Evolutionary conservation across 2,113 vertebrate species (phyloP), one percentile per base, ranked within the genome.

Genomic region (Tachysurus vachellii): DNA sequence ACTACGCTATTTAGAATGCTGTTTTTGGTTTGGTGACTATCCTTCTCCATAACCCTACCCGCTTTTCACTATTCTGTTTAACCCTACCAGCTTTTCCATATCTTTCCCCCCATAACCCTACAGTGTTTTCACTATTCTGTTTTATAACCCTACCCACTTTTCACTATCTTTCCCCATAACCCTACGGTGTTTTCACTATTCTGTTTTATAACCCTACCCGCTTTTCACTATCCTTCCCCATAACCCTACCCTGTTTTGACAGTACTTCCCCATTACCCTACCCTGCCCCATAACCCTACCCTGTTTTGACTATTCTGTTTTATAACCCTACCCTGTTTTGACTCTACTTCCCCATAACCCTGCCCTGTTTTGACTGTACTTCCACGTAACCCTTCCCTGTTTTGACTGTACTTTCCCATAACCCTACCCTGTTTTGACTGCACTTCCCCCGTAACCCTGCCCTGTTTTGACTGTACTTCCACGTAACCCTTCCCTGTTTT

Each of bases 1-100:
- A 47, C 80, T 82, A 42, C 42, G 7, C 61, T 50, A 64, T 82
- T 82, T 64, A 82, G 80, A 64, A 82, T 50, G 42, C 59, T 81
- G 42, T 61, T 81, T 54, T 61, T 44, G 42, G 21, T 13, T 36
- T 36, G 19, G 59, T 26, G n/a, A 44, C 56, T n/a, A 81, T 36
- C 17, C 31, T 81, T 16, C 10, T 54, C 21, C 73, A 17, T 36
- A 26, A n/a, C 5, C 9, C 47, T 23, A 26, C 16, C 36, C 2
- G 36, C 36, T 36, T 36, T 36, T 36, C 36, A 36, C 36, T 28
- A 26, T 23, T 2, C 28, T n/a, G n/a, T 61, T 16, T 36, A 36
- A 36, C 36, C 36, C 36, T 36, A 36, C 36, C 36, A 1, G 36
- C 36, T 36, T 36, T 36, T 36, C 36, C 1, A 1, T 36, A 36